phyloP scores from a whole-genome alignment of 92 coral and sea anemone genomes.

The Anthopleura xanthogrammica region DNA sequence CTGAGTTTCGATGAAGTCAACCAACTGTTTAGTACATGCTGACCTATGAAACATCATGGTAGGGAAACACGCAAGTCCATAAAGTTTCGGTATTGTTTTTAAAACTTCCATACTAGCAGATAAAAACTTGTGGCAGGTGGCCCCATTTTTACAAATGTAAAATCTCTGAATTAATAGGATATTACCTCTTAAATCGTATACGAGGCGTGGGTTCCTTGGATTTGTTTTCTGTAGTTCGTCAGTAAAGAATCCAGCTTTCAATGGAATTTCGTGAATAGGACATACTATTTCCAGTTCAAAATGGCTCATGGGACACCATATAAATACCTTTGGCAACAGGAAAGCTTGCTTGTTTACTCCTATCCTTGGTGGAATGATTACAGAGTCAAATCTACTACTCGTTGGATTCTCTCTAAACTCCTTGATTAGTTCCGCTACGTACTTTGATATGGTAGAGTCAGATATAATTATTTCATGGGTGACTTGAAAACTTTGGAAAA shows the following conservation, averaged over 20 bases:
- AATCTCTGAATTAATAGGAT: conserved; percentile 36
- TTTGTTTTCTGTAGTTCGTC: background rate
- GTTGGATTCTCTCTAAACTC: no score
- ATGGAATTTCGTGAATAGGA: conserved; percentile 18
- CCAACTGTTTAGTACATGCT: conserved; percentile 17
- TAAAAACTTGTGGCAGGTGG: conserved; percentile 14
- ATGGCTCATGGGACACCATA: conserved; percentile 52
- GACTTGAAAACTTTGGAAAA: no score
- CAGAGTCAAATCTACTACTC: no score
- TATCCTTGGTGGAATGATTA: no score
- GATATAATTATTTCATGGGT: no score
- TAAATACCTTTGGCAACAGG: conserved; percentile 36
- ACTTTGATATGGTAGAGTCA: no score
- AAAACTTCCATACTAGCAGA: conserved; percentile 22
- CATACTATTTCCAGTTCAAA: conserved; percentile 14
- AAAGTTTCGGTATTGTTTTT: background rate
- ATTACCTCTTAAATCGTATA: conserved; percentile 48
- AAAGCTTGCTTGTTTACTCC: no score
- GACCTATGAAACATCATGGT: conserved; percentile 17
- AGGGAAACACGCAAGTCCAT: conserved; percentile 20
- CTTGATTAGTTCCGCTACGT: no score
- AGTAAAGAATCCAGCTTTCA: conserved; percentile 25
- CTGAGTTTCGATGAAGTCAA: conserved; percentile 26
- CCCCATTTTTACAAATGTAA: conserved; percentile 18
- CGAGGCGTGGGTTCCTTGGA: conserved; percentile 33